phyloP scores from a whole-genome alignment of 2,797 vertebrate genomes.

The Pseudochaenichthys georgianus region DNA sequence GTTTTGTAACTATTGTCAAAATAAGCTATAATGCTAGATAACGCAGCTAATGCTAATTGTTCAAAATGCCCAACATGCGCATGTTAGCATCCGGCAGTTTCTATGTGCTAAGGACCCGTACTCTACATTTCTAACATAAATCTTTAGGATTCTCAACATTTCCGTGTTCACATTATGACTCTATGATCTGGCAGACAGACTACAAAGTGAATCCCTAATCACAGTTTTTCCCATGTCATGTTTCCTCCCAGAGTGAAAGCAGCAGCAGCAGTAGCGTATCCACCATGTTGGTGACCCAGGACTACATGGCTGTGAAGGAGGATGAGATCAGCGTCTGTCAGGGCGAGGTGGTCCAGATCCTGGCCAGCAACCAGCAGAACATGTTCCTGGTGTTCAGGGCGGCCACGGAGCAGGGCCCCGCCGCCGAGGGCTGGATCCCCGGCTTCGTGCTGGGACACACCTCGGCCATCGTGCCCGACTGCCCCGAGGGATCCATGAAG shows the following conservation, averaged over 20 bases:
- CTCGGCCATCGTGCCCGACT: slow-evolving; percentile 91
- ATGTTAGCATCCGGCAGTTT: too few relatives aligned
- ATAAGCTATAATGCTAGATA: too few relatives aligned
- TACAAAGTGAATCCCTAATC: neutral
- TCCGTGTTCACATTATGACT: too few relatives aligned
- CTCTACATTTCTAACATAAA: too few relatives aligned
- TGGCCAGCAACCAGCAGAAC: slow-evolving; percentile 99
- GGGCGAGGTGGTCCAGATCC: slow-evolving; percentile 99
- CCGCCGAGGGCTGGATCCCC: slow-evolving; percentile 99
- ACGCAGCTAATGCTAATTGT: too few relatives aligned
- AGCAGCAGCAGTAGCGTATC: slow-evolving; percentile 99
- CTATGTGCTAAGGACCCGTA: too few relatives aligned
- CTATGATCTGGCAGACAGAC: too few relatives aligned
- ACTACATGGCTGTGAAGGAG: slow-evolving; percentile 99
- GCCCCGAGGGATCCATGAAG: slow-evolving; percentile 95
- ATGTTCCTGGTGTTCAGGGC: slow-evolving; percentile 99
- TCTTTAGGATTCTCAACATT: too few relatives aligned
- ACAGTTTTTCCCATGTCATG: neutral
- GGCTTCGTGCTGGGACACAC: slow-evolving; percentile 98
- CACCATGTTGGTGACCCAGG: slow-evolving; percentile 99
- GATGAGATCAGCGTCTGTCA: slow-evolving; percentile 99
- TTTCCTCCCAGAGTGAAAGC: slow-evolving; percentile 93
- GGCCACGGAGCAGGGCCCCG: slow-evolving; percentile 96
- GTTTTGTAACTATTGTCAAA: too few relatives aligned
- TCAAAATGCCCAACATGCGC: too few relatives aligned